Conservation (phyloP, 1,140 invertebrate species). For the Solenopsis fugax region DNA sequence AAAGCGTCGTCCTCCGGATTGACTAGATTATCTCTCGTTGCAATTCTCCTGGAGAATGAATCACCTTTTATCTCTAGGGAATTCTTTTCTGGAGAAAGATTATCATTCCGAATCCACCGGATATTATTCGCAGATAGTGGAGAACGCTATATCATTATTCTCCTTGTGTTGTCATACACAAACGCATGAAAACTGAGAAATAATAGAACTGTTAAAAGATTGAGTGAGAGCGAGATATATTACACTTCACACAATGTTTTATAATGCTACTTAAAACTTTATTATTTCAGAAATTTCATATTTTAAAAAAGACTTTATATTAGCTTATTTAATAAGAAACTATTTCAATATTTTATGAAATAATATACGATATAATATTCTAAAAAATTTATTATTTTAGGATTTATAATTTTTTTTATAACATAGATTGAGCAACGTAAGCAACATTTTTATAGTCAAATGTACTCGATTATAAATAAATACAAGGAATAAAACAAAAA, state of each 20-base stretch:
- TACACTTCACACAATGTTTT: neutral
- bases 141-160: neutral
- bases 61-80: conserved; percentile 35
- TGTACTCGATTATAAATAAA: neutral
- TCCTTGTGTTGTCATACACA: conserved; percentile 26
- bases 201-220: conserved; percentile 46
- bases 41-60: conserved; percentile 5
- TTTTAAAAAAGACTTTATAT: neutral
- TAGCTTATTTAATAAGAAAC: neutral
- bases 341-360: neutral
- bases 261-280: conserved; percentile 13
- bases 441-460: neutral
- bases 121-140: conserved; percentile 45
- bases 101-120: conserved; percentile 41
- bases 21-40: conserved; percentile 44
- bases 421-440: neutral
- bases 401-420: neutral
- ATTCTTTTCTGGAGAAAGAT: conserved; percentile 41
- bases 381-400: neutral
- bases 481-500: neutral
- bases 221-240: neutral
- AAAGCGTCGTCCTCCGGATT: conserved; percentile 29
- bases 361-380: neutral
- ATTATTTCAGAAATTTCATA: conserved; percentile 8
- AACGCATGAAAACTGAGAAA: conserved; percentile 28